A percentile compares a stretch with the other conserved stretches of the same genome.
These are phyloP conservation scores for Patella depressa DNA, from an alignment of 2,888 invertebrate species.

Conservation along the genomic window DNA sequence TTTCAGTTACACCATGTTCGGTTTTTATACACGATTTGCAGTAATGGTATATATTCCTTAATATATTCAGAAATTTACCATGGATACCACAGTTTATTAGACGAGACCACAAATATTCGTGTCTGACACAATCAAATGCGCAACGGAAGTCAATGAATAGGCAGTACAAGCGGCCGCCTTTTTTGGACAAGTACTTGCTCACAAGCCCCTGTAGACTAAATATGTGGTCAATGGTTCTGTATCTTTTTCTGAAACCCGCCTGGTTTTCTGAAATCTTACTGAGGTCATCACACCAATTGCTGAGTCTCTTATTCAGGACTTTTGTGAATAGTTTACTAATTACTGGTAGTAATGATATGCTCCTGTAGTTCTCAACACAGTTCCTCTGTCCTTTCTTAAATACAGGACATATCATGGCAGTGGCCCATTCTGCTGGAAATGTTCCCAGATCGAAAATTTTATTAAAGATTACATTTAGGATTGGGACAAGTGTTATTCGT, in stretches of 20 bases:
- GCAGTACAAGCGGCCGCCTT: not conserved
- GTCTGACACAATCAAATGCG: not conserved
- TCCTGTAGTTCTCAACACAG: not conserved
- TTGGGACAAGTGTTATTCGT: not conserved
- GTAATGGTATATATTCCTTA: too few species aligned
- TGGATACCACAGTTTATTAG: too few species aligned
- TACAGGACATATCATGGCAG: not conserved
- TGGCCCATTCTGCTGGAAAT: not conserved
- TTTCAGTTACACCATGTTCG: too few species aligned
- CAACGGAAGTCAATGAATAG: not conserved
- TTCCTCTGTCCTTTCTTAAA: not conserved
- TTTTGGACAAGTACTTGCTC: not conserved
- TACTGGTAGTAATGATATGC: not conserved
- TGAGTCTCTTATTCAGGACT: not conserved
- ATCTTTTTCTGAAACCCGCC: not conserved
- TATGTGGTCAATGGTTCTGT: conserved; percentile 4
- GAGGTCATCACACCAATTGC: not conserved
- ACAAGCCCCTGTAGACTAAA: not conserved
- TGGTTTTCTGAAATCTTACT: not conserved
- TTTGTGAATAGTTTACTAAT: conserved; percentile 6
- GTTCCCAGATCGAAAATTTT: not conserved
- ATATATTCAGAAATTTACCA: too few species aligned
- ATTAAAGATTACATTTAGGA: not conserved
- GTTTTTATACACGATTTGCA: too few species aligned
- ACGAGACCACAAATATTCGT: too few species aligned